Conservation (phyloP, 2,888 invertebrate species). For the Ecliptopera silaceata region DNA sequence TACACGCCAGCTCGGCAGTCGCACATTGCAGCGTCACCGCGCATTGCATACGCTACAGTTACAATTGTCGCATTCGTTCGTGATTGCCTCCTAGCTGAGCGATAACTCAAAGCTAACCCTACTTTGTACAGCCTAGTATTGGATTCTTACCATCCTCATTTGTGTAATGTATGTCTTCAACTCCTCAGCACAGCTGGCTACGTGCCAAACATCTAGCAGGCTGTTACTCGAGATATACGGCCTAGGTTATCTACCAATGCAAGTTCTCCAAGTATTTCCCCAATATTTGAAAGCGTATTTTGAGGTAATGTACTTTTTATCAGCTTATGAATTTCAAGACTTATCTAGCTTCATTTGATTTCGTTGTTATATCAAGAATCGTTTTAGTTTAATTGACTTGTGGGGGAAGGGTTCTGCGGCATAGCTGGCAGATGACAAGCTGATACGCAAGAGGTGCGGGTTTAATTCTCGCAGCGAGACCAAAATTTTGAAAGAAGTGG, state of each 20-base stretch:
- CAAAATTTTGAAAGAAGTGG: no score
- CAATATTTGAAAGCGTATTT: slow-evolving; percentile 1
- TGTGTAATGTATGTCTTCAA: slow-evolving; percentile 26
- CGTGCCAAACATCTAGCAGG: slow-evolving; percentile 11
- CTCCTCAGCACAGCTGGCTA: slow-evolving; percentile 12
- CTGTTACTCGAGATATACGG: slow-evolving; percentile 1
- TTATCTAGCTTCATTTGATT: neutral
- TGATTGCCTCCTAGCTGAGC: no score
- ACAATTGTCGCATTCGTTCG: no score
- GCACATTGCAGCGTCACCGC: no score
- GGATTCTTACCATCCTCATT: slow-evolving; percentile 18
- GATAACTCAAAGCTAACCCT: neutral
- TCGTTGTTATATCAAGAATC: neutral
- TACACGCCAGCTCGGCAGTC: no score
- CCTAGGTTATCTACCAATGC: slow-evolving; percentile 4
- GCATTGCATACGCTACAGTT: no score
- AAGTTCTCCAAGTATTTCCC: slow-evolving; percentile 3
- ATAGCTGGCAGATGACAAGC: neutral
- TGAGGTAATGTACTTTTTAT: neutral
- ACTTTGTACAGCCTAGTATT: neutral
- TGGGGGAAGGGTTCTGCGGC: neutral
- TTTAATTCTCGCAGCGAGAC: no score
- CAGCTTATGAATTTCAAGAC: neutral
- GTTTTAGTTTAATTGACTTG: no score
- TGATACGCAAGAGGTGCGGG: no score